Evolutionary conservation across 2,113 vertebrate genomes (phyloP), one percentile per base, ranked within the genome.

Genomic region (Gorsachius goisagi): DNA sequence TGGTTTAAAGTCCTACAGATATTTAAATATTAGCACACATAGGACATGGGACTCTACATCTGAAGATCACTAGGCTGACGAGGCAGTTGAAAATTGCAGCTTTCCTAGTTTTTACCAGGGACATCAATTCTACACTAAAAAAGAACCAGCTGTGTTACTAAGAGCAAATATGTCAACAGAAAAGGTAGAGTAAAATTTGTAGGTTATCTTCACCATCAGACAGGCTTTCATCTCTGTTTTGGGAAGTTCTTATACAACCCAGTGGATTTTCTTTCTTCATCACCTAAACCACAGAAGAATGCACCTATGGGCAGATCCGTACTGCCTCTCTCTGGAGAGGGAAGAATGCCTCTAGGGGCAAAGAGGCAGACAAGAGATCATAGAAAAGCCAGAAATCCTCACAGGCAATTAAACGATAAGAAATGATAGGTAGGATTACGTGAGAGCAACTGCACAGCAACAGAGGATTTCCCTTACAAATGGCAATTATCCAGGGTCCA

Each of bases 391-490:
- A 86, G 52, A 95, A 84, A 68, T 71, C 56, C 77, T 87, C 73
- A 41, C 41, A 72, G 73, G 26, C 35, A 24, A 44, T 66, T 72
- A 49, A 41, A 23, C 56, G 58, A 6, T 37, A 67, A 84, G 68
- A 50, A 69, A 63, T 84, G 52, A 76, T 4, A 1, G 80, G 78
- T 62, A 22, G 72, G 82, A 74, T 90, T 89, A 80, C 2, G 4
- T 66, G 66, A 47, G 50, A 85, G 41, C 22, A 24, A 60, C 81
- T 67, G 52, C 47, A 13, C 15, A 39, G 39, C 47, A 50, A 23
- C 15, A 60, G 85, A 94, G 81, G 90, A 95, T 95, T 95, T 93
- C 91, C 82, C 85, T 82, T 49, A 27, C 27, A 56, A 78, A 93
- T 91, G 85, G 79, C 75, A 96, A 39, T 90, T 75, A 69, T 80